A percentile compares a stretch with the other conserved stretches of the same genome.
phyloP scores from a whole-genome alignment of 2,113 vertebrate species.

The Caretta caretta region DNA sequence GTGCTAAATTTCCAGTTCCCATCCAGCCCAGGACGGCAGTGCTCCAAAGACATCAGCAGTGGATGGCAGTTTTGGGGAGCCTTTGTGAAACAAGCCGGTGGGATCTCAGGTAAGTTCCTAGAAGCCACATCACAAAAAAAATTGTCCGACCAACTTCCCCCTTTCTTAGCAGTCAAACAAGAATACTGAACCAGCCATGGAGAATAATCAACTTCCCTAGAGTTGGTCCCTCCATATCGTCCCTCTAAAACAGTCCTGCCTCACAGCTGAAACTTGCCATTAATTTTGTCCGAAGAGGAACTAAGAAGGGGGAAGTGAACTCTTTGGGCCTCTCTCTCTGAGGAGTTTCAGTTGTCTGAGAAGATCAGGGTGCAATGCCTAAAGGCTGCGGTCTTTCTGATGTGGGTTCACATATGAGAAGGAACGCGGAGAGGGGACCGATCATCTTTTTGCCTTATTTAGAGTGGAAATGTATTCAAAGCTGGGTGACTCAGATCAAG shows the following conservation, averaged over 20 bases:
- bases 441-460: background rate
- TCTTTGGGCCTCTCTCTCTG: background rate
- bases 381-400: background rate
- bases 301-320: accelerated
- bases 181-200: background rate
- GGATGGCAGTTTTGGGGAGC: background rate
- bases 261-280: background rate
- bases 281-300: background rate
- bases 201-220: background rate
- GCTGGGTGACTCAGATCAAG: too few relatives aligned
- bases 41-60: background rate
- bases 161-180: background rate
- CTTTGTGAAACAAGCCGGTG: background rate
- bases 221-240: background rate
- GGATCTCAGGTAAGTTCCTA: background rate
- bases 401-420: background rate
- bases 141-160: background rate
- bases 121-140: background rate
- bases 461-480: background rate
- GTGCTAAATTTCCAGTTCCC: background rate
- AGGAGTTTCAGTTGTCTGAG: background rate
- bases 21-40: background rate
- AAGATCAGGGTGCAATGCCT: background rate
- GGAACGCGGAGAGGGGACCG: background rate
- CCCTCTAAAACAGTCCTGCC: background rate